Conservation (phyloP, 2,113 vertebrate species). For the Antechinus flavipes region DNA sequence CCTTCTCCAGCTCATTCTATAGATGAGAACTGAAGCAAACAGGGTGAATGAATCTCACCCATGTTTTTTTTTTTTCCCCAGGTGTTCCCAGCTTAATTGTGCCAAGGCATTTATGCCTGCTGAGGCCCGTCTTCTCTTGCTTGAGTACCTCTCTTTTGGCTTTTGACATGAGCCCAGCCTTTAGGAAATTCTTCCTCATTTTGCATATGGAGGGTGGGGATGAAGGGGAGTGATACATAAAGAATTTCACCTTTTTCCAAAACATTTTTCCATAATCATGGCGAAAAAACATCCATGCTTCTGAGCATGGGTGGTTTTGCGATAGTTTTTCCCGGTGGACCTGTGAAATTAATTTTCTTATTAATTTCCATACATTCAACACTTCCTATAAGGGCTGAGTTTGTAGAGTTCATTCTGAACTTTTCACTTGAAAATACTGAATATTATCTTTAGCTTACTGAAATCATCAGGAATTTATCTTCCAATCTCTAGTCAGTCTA, state of each 20-base stretch:
- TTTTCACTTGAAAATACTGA: background rate
- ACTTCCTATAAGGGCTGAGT: background rate
- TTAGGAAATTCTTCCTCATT: slow-evolving; percentile 22
- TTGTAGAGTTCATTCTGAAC: background rate
- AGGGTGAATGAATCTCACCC: background rate
- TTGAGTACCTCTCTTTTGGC: background rate
- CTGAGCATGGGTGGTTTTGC: background rate
- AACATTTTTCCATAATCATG: background rate
- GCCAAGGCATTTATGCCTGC: slow-evolving; percentile 1
- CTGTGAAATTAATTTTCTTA: background rate
- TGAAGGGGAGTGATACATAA: background rate
- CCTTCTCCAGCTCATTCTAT: no score
- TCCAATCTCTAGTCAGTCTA: background rate
- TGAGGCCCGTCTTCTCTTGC: background rate
- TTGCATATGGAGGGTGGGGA: background rate
- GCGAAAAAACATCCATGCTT: background rate
- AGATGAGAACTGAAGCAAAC: no score
- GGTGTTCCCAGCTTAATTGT: background rate
- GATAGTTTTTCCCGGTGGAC: background rate
- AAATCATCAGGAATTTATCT: background rate
- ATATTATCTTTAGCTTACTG: background rate
- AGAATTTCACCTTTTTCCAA: slow-evolving; percentile 1
- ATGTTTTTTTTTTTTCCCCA: background rate
- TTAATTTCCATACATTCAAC: background rate
- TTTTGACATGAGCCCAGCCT: slow-evolving; percentile 15